Percentiles rank a stretch among this genome's conserved stretches.
These are phyloP conservation scores for Macaria liturata DNA, from an alignment of 2,888 invertebrate species.

Conservation along the genomic window DNA sequence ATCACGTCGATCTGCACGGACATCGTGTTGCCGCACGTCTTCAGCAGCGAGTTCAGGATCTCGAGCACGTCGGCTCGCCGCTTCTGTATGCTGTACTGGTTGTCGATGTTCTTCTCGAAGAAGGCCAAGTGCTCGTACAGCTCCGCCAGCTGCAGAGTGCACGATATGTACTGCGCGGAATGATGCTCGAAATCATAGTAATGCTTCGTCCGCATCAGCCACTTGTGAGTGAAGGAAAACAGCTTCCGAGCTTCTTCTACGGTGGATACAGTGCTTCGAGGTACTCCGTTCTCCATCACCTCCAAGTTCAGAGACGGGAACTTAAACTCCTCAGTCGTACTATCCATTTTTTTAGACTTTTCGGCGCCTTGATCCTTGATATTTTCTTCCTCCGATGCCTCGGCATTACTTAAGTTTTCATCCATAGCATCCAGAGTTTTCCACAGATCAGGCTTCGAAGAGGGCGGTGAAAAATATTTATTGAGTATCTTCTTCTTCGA, in stretches of 20 bases:
- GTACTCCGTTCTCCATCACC: constrained; percentile 64
- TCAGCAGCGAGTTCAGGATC: constrained; percentile 79
- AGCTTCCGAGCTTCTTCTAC: constrained; percentile 78
- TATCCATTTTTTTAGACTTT: constrained; percentile 64
- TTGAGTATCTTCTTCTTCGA: constrained; percentile 78
- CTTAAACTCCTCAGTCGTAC: constrained; percentile 45
- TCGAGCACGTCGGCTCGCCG: constrained; percentile 84
- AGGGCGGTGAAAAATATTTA: constrained; percentile 62
- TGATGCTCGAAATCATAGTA: constrained; percentile 84
- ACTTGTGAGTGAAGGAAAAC: constrained; percentile 82
- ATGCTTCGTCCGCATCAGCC: constrained; percentile 83
- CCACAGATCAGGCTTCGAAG: constrained; percentile 64
- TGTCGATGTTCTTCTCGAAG: constrained; percentile 87
- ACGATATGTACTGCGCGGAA: constrained; percentile 83
- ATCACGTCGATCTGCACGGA: constrained; percentile 82
- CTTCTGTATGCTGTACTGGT: constrained; percentile 83
- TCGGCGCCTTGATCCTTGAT: constrained; percentile 62
- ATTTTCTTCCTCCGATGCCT: constrained; percentile 60
- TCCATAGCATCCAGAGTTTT: constrained; percentile 59
- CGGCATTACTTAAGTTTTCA: constrained; percentile 41
- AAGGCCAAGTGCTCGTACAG: constrained; percentile 87
- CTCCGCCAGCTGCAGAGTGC: constrained; percentile 84
- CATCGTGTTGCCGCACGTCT: constrained; percentile 74
- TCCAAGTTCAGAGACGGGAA: constrained; percentile 66
- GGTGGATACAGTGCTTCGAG: constrained; percentile 51